These are phyloP conservation scores for Agriopis marginaria DNA, from an alignment of 2,888 invertebrate species.

Conservation along the genomic window DNA sequence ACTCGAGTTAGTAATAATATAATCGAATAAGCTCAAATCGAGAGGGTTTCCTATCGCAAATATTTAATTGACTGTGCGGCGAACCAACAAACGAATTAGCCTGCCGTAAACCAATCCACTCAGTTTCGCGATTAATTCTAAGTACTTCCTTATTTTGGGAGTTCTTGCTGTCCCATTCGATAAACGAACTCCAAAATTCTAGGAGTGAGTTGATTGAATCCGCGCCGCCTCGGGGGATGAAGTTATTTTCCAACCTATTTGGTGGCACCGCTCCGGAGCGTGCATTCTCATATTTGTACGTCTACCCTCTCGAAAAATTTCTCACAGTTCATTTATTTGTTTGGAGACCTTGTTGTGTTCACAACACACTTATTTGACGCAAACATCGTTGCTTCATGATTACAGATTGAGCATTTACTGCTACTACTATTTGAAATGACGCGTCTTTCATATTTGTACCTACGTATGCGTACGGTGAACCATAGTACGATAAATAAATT, in stretches of 20 bases:
- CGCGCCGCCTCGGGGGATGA: slow-evolving; percentile 77
- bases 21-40: slow-evolving; percentile 29
- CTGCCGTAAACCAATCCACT: slow-evolving; percentile 66
- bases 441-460: neutral
- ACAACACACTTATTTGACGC: slow-evolving; percentile 64
- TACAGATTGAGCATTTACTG: slow-evolving; percentile 44
- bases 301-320: slow-evolving; percentile 78
- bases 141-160: slow-evolving; percentile 21
- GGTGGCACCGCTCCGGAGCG: slow-evolving; percentile 66
- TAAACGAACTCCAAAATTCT: slow-evolving; percentile 84
- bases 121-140: slow-evolving; percentile 54
- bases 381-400: slow-evolving; percentile 60
- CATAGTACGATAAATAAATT: no score
- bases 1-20: slow-evolving; percentile 10
- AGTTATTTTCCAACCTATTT: slow-evolving; percentile 84
- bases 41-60: slow-evolving; percentile 27
- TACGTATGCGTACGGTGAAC: neutral
- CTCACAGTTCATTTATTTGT: slow-evolving; percentile 82
- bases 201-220: slow-evolving; percentile 82
- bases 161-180: slow-evolving; percentile 65
- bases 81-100: slow-evolving; percentile 36
- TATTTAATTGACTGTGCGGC: slow-evolving; percentile 54
- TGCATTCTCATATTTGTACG: slow-evolving; percentile 70
- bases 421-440: neutral
- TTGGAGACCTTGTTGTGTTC: slow-evolving; percentile 71